Percentiles rank a stretch among this genome's conserved stretches.
Evolutionary conservation across 2,888 invertebrate species (phyloP).

Genomic region (Leucania comma): DNA sequence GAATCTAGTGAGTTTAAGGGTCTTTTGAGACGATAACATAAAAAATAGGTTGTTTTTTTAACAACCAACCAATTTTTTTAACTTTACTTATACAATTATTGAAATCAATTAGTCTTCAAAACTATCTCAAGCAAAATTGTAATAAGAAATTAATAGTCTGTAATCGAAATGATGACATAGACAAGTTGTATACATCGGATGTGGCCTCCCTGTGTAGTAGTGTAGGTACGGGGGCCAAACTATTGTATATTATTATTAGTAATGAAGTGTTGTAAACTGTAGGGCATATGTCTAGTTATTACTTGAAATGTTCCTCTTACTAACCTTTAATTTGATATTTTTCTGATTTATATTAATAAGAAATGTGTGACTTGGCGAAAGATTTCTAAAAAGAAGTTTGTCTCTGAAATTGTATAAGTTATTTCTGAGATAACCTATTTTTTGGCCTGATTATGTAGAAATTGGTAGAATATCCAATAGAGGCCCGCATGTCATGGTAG

Average conservation of each 20-base stretch:
- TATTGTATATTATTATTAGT: constrained; percentile 15
- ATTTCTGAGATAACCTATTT: constrained; percentile 23
- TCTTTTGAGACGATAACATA: too few relatives aligned
- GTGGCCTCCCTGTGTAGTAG: too few relatives aligned
- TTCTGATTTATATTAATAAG: background rate
- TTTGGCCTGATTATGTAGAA: background rate
- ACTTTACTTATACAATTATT: too few relatives aligned
- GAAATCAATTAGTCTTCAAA: too few relatives aligned
- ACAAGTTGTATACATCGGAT: too few relatives aligned
- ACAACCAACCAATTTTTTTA: too few relatives aligned
- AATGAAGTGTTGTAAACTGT: constrained; percentile 35
- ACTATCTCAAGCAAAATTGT: too few relatives aligned
- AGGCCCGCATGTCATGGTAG: background rate
- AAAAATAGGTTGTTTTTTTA: too few relatives aligned
- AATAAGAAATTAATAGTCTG: too few relatives aligned
- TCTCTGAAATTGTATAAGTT: constrained; percentile 9
- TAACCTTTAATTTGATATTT: constrained; percentile 1
- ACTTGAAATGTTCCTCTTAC: constrained; percentile 40
- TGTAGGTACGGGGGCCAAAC: constrained; percentile 35
- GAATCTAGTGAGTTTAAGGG: too few relatives aligned
- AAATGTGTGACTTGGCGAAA: background rate
- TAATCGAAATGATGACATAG: too few relatives aligned
- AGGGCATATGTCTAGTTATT: constrained; percentile 1
- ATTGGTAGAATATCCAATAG: background rate
- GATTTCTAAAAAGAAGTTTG: constrained; percentile 9